phyloP scores from a whole-genome alignment of 2,888 invertebrate species.

The Cremastinae sp. region DNA sequence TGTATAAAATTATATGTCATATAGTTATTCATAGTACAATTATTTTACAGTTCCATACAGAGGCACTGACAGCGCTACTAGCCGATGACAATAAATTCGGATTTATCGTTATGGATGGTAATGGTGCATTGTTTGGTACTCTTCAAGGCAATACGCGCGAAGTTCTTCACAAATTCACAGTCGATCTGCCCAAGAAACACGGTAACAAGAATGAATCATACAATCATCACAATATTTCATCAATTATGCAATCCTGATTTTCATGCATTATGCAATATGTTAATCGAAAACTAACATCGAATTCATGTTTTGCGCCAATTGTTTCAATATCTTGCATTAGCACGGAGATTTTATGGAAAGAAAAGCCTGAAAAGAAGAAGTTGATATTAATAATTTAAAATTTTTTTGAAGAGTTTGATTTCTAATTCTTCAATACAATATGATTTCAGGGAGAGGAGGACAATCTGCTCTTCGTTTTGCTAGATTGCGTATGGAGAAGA shows the following conservation, averaged over 20 bases:
- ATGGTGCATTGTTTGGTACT: slow-evolving; percentile 99
- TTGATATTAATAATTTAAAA: no score
- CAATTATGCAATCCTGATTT: background rate
- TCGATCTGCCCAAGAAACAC: slow-evolving; percentile 99
- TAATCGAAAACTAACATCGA: no score
- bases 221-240: background rate
- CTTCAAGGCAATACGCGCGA: slow-evolving; percentile 96
- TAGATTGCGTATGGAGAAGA: slow-evolving; percentile 99
- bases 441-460: slow-evolving; percentile 93
- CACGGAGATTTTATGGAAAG: no score
- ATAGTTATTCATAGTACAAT: no score
- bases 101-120: slow-evolving; percentile 99
- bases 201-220: slow-evolving; percentile 81
- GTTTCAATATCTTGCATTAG: no score
- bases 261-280: background rate
- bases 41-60: slow-evolving; percentile 88
- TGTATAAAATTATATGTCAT: no score
- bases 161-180: slow-evolving; percentile 97
- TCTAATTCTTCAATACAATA: no score
- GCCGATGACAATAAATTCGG: slow-evolving; percentile 99
- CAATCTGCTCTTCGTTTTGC: slow-evolving; percentile 99
- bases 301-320: no score
- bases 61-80: slow-evolving; percentile 96
- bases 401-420: no score
- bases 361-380: no score